Evolutionary conservation across 1,140 invertebrate genomes (phyloP).

Genomic region (Laodelphax striatellus): DNA sequence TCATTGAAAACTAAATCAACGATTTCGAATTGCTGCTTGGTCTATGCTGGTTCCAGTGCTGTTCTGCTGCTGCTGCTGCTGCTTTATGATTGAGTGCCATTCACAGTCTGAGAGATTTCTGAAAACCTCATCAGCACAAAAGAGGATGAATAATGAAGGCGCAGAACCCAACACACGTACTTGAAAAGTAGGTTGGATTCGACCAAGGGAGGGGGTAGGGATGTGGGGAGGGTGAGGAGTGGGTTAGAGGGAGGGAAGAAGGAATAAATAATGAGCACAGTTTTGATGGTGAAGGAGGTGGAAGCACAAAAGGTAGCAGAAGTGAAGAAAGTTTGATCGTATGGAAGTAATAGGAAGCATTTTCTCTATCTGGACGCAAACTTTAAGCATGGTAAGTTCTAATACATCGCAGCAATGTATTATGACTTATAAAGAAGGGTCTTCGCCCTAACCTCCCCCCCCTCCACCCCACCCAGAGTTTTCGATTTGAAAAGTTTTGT

Average conservation of each 20-base stretch:
- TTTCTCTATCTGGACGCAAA: neutral
- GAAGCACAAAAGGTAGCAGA: no score
- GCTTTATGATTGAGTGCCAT: no score
- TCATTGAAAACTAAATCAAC: no score
- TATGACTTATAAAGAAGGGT: neutral
- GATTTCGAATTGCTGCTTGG: no score
- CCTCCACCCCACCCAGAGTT: neutral
- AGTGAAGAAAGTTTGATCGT: neutral
- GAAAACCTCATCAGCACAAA: no score
- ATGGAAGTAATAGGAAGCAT: neutral
- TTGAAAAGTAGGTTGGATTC: no score
- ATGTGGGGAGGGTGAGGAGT: neutral
- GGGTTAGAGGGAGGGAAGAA: neutral
- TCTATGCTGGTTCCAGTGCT: no score
- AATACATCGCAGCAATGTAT: neutral
- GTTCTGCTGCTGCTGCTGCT: no score
- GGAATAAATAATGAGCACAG: neutral
- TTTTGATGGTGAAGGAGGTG: no score
- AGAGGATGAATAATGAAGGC: no score
- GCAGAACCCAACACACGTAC: no score
- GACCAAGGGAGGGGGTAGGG: neutral
- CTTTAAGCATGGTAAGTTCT: neutral
- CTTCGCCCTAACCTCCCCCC: neutral
- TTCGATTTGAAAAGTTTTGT: neutral
- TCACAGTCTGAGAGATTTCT: no score